Conservation (phyloP, 1,140 invertebrate genomes). For the Papilio xuthus region DNA sequence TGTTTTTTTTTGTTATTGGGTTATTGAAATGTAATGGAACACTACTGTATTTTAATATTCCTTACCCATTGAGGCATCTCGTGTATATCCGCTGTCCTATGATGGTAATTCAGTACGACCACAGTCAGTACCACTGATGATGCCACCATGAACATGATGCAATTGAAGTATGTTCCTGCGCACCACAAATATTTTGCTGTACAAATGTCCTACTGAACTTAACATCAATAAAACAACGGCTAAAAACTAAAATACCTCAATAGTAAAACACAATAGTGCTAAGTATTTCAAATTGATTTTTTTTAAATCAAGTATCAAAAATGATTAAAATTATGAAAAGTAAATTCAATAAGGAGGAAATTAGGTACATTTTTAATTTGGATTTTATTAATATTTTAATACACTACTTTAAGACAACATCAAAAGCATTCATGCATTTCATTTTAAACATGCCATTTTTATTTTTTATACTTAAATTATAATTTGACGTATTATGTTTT, state of each 20-base stretch:
- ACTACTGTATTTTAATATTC: slow-evolving; percentile 44
- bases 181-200: slow-evolving; percentile 41
- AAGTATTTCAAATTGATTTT: slow-evolving; percentile 59
- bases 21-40: too few relatives aligned
- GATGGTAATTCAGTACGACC: slow-evolving; percentile 99
- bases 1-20: too few relatives aligned
- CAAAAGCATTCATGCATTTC: slow-evolving; percentile 10
- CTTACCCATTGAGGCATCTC: slow-evolving; percentile 98
- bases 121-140: slow-evolving; percentile 99
- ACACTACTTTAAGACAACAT: slow-evolving; percentile 6
- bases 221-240: slow-evolving; percentile 7
- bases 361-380: slow-evolving; percentile 17
- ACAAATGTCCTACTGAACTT: slow-evolving; percentile 17
- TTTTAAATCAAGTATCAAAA: background rate
- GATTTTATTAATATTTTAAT: background rate
- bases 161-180: slow-evolving; percentile 99
- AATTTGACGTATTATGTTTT: slow-evolving; percentile 7
- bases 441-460: background rate
- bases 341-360: slow-evolving; percentile 27
- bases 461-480: background rate
- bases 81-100: slow-evolving; percentile 97
- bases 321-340: background rate
- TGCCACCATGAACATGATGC: slow-evolving; percentile 99
- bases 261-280: slow-evolving; percentile 3
- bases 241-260: slow-evolving; percentile 31